A percentile compares a stretch with the other conserved stretches of the same genome.
These are phyloP conservation scores for Monopterus albus DNA, from an alignment of 2,113 vertebrate genomes.

Conservation along the genomic window DNA sequence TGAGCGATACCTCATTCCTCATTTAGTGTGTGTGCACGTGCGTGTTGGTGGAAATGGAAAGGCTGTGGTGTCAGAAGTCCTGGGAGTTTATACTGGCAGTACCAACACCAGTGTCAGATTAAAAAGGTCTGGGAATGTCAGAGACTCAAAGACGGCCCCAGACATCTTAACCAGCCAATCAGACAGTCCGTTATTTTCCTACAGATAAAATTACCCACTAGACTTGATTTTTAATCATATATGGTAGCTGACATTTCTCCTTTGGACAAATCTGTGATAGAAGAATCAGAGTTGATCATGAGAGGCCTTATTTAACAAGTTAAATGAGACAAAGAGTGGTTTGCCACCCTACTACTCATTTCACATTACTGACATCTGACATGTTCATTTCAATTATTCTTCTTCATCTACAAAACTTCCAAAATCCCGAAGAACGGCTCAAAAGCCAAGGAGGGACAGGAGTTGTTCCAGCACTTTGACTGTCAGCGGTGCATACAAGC, in stretches of 20 bases:
- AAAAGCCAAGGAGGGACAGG: not conserved
- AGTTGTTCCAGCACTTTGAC: conserved; percentile 6
- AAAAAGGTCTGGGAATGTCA: conserved; percentile 13
- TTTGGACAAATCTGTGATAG: not conserved
- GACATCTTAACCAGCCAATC: conserved; percentile 10
- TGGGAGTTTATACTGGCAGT: conserved; percentile 44
- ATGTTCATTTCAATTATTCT: too few species aligned
- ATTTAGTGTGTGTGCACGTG: conserved; percentile 32
- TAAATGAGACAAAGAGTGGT: not conserved
- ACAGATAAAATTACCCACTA: conserved; percentile 5
- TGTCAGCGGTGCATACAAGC: conserved; percentile 26
- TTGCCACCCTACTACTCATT: not conserved
- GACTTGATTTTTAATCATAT: not conserved
- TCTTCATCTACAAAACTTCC: not conserved
- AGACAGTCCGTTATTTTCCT: conserved; percentile 4
- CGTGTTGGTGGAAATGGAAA: conserved; percentile 39
- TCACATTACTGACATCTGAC: not conserved
- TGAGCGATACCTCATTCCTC: conserved; percentile 69
- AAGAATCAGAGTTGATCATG: not conserved
- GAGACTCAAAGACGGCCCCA: not conserved
- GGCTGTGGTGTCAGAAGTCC: conserved; percentile 35
- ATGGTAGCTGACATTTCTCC: not conserved
- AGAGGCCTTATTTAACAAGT: not conserved
- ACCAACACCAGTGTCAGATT: conserved; percentile 17
- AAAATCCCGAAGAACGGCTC: not conserved